Conservation (phyloP, 2,797 vertebrate species). For the Eurystomus glaucurus region DNA sequence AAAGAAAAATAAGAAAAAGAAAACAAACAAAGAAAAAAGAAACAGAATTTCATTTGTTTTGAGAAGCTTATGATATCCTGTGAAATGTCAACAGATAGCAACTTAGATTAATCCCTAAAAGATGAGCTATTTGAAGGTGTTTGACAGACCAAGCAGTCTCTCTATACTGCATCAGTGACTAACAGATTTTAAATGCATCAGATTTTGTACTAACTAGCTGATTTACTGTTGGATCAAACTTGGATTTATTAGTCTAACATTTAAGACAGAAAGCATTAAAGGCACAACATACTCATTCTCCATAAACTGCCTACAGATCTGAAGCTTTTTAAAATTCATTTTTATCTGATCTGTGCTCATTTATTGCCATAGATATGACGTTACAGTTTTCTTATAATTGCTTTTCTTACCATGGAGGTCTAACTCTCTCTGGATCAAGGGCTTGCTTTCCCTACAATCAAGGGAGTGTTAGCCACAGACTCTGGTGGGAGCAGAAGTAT, state of each 20-base stretch:
- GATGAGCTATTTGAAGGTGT: constrained; percentile 79
- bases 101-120: constrained; percentile 72
- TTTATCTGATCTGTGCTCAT: constrained; percentile 22
- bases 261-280: constrained; percentile 1
- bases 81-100: constrained; percentile 74
- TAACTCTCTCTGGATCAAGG: background rate
- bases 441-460: background rate
- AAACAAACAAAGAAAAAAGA: background rate
- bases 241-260: constrained; percentile 1
- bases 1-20: background rate
- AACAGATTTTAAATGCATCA: constrained; percentile 34
- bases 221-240: constrained; percentile 39
- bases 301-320: background rate
- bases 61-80: constrained; percentile 76
- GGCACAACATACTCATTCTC: background rate
- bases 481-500: background rate
- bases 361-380: constrained; percentile 18
- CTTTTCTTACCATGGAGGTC: background rate
- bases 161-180: background rate
- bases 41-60: constrained; percentile 65
- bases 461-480: background rate
- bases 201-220: constrained; percentile 5
- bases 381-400: constrained; percentile 7
- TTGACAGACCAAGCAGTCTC: constrained; percentile 32
- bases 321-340: constrained; percentile 44